Evolutionary conservation across 2,888 invertebrate genomes (phyloP).

Genomic region (Perithous albicinctus): DNA sequence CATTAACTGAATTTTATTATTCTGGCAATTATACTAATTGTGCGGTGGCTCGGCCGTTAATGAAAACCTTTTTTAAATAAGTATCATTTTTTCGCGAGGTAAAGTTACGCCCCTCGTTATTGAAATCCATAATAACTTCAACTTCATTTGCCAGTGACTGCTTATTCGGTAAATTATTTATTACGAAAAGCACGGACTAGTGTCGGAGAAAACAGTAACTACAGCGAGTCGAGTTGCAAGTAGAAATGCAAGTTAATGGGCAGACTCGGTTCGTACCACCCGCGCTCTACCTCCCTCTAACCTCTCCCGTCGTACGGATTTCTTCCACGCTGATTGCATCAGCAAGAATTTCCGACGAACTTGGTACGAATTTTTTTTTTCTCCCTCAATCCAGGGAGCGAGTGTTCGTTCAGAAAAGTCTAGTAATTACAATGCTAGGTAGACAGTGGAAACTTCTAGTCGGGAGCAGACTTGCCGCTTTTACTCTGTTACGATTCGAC

Average conservation of each 20-base stretch:
- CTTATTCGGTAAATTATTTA: background rate
- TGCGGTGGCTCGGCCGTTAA: background rate
- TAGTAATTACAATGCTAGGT: constrained; percentile 52
- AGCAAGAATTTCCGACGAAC: constrained; percentile 39
- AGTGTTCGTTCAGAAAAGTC: constrained; percentile 4
- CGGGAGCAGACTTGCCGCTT: background rate
- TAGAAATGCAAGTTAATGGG: constrained; percentile 58
- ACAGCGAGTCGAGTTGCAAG: constrained; percentile 30
- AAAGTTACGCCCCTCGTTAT: background rate
- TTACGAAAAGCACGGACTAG: background rate
- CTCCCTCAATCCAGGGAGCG: constrained; percentile 1
- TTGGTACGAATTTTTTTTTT: constrained; percentile 38
- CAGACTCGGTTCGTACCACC: constrained; percentile 21
- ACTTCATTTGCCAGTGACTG: background rate
- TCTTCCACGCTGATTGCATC: constrained; percentile 55
- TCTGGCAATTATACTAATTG: background rate
- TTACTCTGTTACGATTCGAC: background rate
- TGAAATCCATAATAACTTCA: background rate
- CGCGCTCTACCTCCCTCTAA: background rate
- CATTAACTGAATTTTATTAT: too few species aligned
- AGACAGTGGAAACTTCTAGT: constrained; percentile 22
- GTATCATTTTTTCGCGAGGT: background rate
- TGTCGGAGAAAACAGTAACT: background rate
- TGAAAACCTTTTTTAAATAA: background rate
- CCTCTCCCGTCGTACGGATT: constrained; percentile 38